Conservation (phyloP, 2,888 invertebrate genomes). For the Leptopterna dolabrata region DNA sequence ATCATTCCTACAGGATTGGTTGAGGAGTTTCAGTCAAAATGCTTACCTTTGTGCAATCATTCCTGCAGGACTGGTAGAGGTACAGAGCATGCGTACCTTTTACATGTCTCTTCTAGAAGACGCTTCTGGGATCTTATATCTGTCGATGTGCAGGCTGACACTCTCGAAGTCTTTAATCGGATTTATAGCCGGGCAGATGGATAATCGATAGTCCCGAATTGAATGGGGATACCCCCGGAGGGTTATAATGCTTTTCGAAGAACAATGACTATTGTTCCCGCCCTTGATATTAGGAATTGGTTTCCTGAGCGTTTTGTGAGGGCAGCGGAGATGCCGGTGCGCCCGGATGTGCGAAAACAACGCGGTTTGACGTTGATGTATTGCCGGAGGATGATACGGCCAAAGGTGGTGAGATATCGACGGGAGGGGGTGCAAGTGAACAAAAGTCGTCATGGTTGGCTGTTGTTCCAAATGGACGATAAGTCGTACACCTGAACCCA, state of each 20-base stretch:
- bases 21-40: too few relatives aligned
- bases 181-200: not conserved
- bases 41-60: too few relatives aligned
- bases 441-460: too few relatives aligned
- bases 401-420: not conserved
- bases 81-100: too few relatives aligned
- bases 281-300: not conserved
- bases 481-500: too few relatives aligned
- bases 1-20: too few relatives aligned
- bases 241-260: not conserved
- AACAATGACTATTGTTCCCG: constrained; percentile 5
- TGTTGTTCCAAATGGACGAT: too few relatives aligned
- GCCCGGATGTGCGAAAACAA: constrained; percentile 1
- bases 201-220: not conserved
- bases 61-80: too few relatives aligned
- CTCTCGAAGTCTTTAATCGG: not conserved
- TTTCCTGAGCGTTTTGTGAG: not conserved
- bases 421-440: not conserved
- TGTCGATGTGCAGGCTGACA: not conserved
- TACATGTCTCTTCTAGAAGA: too few relatives aligned
- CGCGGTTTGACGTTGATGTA: not conserved
- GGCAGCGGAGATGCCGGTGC: not conserved
- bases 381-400: not conserved
- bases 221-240: not conserved
- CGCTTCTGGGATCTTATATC: not conserved